Evolutionary conservation across 2,888 invertebrate genomes (phyloP), one percentile per base, ranked within the genome.

Genomic region (Lasioglossum marginatum): DNA sequence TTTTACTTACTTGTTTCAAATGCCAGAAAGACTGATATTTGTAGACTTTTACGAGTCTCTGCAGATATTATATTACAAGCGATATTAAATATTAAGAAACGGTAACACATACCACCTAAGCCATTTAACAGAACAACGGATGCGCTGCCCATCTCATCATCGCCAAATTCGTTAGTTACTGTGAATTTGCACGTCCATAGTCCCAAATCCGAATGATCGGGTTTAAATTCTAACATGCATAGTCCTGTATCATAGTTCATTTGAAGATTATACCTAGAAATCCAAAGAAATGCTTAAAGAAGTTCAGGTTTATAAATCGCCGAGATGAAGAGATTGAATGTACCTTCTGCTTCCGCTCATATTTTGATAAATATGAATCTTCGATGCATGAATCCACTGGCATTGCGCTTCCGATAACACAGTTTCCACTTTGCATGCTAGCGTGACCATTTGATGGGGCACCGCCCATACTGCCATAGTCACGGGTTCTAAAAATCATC

Each of bases 131-230:
- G 88, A 75, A 94, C 79, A n/a, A 95, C 87, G 0, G 93, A 91
- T 5, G 94, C 93, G 77, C 91, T 92, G 77, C 94, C 94, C 52
- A 95, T 83, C 63, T 93, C 93, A 43, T 91, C 85, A 10, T 92
- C 89, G 5, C 89, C 87, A 19, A 91, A 85, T 52, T 90, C 88
- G 70, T 87, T 89, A 2, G 81, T 45, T 4, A 93, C 48, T 5
- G 92, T 89, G 74, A 95, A 95, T 85, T 87, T 93, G 72, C 95
- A 95, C n/a, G 87, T 92, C 95, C 95, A 95, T 43, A 92, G 89
- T 10, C 95, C 95, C n/a, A 95, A 88, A 87, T 95, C 95, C 40
- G 91, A 85, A 45, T 92, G 89, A 70, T 92, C 92, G 0, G 95
- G 94, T 77, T 92, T 92, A 71, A 95, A 95, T 85, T 93, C 92